Conservation (phyloP, 2,797 vertebrate genomes). For the Leptodactylus fallax region DNA sequence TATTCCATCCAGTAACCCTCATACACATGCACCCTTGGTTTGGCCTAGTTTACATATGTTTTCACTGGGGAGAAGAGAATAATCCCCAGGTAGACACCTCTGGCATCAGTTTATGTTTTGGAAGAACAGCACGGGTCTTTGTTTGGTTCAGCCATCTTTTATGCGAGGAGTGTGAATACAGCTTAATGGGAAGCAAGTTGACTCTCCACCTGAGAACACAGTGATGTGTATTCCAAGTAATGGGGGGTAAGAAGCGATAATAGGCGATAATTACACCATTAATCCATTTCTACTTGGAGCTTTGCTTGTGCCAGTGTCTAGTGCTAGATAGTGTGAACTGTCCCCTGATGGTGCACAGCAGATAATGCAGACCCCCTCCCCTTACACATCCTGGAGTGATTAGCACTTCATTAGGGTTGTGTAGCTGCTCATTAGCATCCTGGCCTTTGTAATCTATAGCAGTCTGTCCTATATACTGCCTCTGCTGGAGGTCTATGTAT, state of each 20-base stretch:
- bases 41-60: too few relatives aligned
- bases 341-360: background rate
- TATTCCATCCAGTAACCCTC: too few relatives aligned
- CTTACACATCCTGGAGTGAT: background rate
- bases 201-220: background rate
- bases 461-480: background rate
- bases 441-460: too few relatives aligned
- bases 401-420: slow-evolving; percentile 7
- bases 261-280: background rate
- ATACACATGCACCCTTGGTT: too few relatives aligned
- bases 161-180: background rate
- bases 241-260: background rate
- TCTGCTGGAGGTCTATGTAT: background rate
- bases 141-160: too few relatives aligned
- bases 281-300: background rate
- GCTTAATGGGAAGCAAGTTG: background rate
- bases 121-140: too few relatives aligned
- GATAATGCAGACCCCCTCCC: background rate
- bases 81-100: too few relatives aligned
- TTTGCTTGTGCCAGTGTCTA: background rate
- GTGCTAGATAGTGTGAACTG: background rate
- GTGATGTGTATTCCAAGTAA: background rate
- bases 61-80: too few relatives aligned
- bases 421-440: background rate
- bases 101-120: too few relatives aligned